Evolutionary conservation across 2,888 invertebrate species (phyloP), one percentile per base, ranked within the genome.

Genomic region (Tanytarsus gracilentus): DNA sequence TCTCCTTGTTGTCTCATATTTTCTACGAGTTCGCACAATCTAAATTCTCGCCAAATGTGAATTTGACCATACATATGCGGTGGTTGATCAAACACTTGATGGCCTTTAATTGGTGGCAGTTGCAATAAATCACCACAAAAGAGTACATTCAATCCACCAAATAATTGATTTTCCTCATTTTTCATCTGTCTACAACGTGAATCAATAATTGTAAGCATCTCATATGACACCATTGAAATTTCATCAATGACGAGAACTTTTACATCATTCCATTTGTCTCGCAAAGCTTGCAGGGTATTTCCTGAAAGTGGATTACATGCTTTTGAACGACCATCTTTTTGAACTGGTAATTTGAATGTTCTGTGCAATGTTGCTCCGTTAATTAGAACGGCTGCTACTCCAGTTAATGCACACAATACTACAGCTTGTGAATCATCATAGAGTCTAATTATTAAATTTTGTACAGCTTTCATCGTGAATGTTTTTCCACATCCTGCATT

Each of bases 371-470:
- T 63, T 4, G 36, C 9, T 4, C 50, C 62, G 61, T 55, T 59
- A 2, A 67, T 62, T 39, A 68, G 63, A 9, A 65, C 56, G 6
- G 69, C 68, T 62, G 69, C 68, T 39, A 69, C 69, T 9, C 67
- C 69, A 40, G 67, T 68, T 1, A 67, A 62, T 36, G 68, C 65
- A 56, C 65, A 63, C 23, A 66, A 61, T 63, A 64, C 65, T 4
- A 66, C 65, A 8, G 61, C 63, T 7, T 66, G 64, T 53, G 62
- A 63, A 63, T 65, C 3, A 18, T 18, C 40, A n/a, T 25, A 66
- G 56, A 65, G 66, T 59, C 65, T 50, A 44, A 64, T 65, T 39
- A 65, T 59, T 66, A 65, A 64, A 29, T 66, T 61, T 61, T 58
- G 50, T 14, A 65, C 25, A 44, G 64, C 7, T 29, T 66, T 65